Conservation (phyloP, 2,888 invertebrate genomes). For the Cybosia mesomella region DNA sequence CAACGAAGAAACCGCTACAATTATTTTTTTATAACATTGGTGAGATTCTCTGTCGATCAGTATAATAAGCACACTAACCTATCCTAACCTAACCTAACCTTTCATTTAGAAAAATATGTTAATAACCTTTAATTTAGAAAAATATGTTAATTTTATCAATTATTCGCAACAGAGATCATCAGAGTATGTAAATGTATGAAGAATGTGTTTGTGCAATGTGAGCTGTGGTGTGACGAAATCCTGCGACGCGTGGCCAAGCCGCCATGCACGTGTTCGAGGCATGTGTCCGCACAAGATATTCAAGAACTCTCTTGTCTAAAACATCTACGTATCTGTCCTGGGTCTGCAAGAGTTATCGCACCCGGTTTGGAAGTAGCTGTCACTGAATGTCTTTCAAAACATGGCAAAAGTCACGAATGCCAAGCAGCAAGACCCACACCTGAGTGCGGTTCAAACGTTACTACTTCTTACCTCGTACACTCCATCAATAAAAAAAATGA, state of each 20-base stretch:
- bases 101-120: too few species aligned
- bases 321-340: constrained; percentile 49
- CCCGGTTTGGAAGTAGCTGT: constrained; percentile 66
- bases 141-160: background rate
- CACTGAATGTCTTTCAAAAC: constrained; percentile 60
- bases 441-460: constrained; percentile 51
- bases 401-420: constrained; percentile 45
- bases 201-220: constrained; percentile 79
- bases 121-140: background rate
- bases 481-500: constrained; percentile 43
- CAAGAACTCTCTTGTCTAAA: constrained; percentile 60
- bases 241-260: constrained; percentile 71
- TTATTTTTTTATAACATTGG: too few species aligned
- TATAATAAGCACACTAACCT: too few species aligned
- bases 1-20: too few species aligned
- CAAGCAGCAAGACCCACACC: constrained; percentile 55
- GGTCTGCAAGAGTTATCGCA: constrained; percentile 51
- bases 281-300: constrained; percentile 65
- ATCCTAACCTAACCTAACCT: too few species aligned
- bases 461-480: constrained; percentile 64
- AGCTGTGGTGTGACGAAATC: constrained; percentile 79
- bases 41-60: too few species aligned
- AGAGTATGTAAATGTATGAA: constrained; percentile 81
- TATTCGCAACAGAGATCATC: constrained; percentile 60
- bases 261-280: constrained; percentile 73